Evolutionary conservation across 1,140 invertebrate species (phyloP), one percentile per base, ranked within the genome.

Genomic region (Aphaenogaster rudis): DNA sequence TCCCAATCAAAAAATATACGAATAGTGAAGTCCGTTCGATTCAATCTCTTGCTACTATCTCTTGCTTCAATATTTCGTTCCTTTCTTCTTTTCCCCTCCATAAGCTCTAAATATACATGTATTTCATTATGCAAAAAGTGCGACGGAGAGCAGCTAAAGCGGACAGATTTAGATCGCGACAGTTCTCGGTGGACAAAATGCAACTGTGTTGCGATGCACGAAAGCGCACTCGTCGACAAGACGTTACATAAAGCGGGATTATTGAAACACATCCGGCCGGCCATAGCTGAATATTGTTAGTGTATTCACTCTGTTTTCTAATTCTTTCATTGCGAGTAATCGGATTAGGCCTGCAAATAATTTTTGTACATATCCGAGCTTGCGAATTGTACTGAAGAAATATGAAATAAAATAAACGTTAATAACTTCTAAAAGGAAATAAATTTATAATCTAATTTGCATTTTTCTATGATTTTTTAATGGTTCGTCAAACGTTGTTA

Each of bases 221-320:
- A 78, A 61, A 57, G 15, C 4, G 72, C n/a, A 15, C n/a, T 76
- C 36, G 52, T 57, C 50, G 50, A 72, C 69, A n/a, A 74, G 33
- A 50, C 28, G 52, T 78, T 78, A 78, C 39, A 48, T 78, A 78
- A 78, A 78, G 39, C n/a, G 42, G 28, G 11, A 45, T 76, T 76
- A 76, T 57, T 57, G 36, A 76, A 57, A 59, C 15, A n/a, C 36
- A 42, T 57, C 52, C 48, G 33, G 17, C 17, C 17, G 45, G 2
- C 64, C 36, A 15, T 9, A 21, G 21, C 5, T 72, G 28, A n/a
- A 50, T 76, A 33, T 52, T 39, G 0, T 76, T 76, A n/a, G 4
- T n/a, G 3, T 36, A n/a, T 42, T n/a, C 13, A 76, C 28, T 50
- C 2, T 21, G 17, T 39, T 76, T 57, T 57, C 5, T 42, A 76